Evolutionary conservation across 2,888 invertebrate species (phyloP), one percentile per base, ranked within the genome.

Genomic region (Kryphioiulus occultus): DNA sequence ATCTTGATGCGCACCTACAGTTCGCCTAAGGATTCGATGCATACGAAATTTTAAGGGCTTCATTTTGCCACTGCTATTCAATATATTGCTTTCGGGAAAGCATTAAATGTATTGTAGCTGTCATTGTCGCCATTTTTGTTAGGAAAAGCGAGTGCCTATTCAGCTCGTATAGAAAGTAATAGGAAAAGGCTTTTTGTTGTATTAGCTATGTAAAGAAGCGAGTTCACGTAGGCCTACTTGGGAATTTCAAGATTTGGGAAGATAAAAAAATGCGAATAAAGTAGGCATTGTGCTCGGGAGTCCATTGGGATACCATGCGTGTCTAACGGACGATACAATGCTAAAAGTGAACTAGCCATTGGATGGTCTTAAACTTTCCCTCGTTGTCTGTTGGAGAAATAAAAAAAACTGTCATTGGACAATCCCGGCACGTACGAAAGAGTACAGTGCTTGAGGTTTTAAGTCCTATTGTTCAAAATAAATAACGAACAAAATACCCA

Each of bases 381-480:
- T 68, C 68, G 26, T 68, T 26, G 68, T 68, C 68, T 26, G 12
- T 26, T 68, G 26, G 2, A 26, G 26, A 68, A 26, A 68, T 68
- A 68, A 5, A 68, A 68, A 68, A 68, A 68, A 68, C 4, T 68
- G 26, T 17, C 68, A 68, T 68, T 68, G 22, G 68, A 26, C 68
- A 68, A 68, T 68, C 68, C 2, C 9, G 68, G 68, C 68, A 68
- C 68, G 68, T 68, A 22, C 9, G 9, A 22, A 9, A 26, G 68
- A 68, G 26, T 68, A 42, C 84, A 84, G 84, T 39, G 42, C 84
- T 84, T 35, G 84, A 84, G 84, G 84, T 84, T 84, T 84, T 84
- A 84, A 42, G 84, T 42, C 84, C 84, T 84, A 84, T 84, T 84
- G 84, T 84, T 84, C 84, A 84, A 84, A 39, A 84, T 84, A 84